Evolutionary conservation across 2,888 invertebrate genomes (phyloP).

Genomic region (Chrysolina haemoptera): DNA sequence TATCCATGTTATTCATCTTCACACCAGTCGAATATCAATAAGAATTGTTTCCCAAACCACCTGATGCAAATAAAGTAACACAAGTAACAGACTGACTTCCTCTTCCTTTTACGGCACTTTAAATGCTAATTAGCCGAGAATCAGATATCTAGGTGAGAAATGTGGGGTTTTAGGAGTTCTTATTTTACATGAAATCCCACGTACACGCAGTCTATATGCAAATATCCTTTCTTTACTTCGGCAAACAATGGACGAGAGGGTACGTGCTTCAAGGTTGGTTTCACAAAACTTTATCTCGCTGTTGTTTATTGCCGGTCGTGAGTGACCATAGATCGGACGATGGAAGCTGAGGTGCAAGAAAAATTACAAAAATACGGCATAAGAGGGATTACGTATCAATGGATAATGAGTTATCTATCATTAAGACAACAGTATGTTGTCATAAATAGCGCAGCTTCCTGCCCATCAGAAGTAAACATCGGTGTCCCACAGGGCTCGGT

Average conservation of each 20-base stretch:
- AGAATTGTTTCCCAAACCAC: not conserved
- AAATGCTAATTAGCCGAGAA: conserved; percentile 47
- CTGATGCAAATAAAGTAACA: not conserved
- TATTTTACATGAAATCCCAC: conserved; percentile 46
- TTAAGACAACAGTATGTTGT: too few species aligned
- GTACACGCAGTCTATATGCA: conserved; percentile 47
- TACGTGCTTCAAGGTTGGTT: conserved; percentile 37
- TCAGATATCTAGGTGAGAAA: conserved; percentile 49
- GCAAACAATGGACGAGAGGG: conserved; percentile 38
- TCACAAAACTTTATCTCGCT: conserved; percentile 3
- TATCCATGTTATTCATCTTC: too few species aligned
- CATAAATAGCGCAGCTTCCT: too few species aligned
- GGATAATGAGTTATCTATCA: too few species aligned
- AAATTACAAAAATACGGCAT: too few species aligned
- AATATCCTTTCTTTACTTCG: conserved; percentile 43
- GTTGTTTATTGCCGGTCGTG: conserved; percentile 8
- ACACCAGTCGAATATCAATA: too few species aligned
- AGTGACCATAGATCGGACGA: not conserved
- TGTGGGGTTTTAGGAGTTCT: conserved; percentile 32
- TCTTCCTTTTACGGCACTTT: conserved; percentile 34
- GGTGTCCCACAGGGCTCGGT: too few species aligned
- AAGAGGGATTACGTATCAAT: too few species aligned
- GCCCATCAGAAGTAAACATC: too few species aligned
- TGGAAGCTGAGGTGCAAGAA: not conserved
- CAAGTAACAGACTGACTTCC: not conserved